phyloP scores from a whole-genome alignment of 2,113 vertebrate genomes.

The Xenopus borealis region DNA sequence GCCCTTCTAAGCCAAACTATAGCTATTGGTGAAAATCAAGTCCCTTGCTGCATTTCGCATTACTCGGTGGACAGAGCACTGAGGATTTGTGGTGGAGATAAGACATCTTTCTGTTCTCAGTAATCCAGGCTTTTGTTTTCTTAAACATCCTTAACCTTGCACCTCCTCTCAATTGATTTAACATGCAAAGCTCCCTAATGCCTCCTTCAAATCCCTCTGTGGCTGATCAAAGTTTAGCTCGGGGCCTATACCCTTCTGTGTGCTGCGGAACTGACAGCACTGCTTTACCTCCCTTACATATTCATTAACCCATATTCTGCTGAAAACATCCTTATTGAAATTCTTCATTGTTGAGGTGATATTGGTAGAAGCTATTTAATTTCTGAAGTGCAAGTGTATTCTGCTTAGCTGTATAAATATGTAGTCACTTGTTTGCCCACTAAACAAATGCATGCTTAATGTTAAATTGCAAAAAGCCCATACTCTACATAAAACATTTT shows the following conservation, averaged over 20 bases:
- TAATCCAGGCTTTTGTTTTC: background rate
- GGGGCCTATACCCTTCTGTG: background rate
- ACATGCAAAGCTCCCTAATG: conserved; percentile 7
- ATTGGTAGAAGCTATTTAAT: too few relatives aligned
- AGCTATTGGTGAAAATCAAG: too few relatives aligned
- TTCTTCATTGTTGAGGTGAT: too few relatives aligned
- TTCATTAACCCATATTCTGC: background rate
- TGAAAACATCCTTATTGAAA: background rate
- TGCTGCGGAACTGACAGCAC: background rate
- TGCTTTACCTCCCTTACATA: conserved; percentile 19
- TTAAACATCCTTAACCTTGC: conserved; percentile 1
- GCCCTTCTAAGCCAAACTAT: too few relatives aligned
- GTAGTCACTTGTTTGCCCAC: too few relatives aligned
- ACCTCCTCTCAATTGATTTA: conserved; percentile 18
- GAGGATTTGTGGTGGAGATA: background rate
- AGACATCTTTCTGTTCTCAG: background rate
- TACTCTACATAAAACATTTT: too few relatives aligned
- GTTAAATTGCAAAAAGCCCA: too few relatives aligned
- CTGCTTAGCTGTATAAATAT: too few relatives aligned
- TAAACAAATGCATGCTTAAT: too few relatives aligned
- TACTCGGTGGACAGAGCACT: background rate
- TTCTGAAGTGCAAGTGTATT: too few relatives aligned
- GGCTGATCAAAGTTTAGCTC: background rate
- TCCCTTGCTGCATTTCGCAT: too few relatives aligned
- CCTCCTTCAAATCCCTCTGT: background rate